Evolutionary conservation across 2,113 vertebrate species (phyloP).

Genomic region (Macaca fascicularis): DNA sequence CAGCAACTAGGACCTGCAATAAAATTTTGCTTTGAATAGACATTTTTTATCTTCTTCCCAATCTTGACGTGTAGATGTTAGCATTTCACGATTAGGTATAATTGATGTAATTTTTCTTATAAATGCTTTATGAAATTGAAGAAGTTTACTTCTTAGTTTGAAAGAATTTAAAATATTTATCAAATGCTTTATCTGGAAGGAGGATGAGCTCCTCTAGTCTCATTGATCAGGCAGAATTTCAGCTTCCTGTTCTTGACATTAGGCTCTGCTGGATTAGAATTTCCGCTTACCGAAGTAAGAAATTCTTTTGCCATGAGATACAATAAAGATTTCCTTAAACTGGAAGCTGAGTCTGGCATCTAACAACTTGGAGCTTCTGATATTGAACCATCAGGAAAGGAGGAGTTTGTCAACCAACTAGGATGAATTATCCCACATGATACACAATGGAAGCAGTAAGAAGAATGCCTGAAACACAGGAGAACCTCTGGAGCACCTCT

Average conservation of each 20-base stretch:
- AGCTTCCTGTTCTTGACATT: not conserved
- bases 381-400: not conserved
- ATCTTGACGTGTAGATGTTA: not conserved
- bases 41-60: not conserved
- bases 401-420: not conserved
- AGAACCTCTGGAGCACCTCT: not conserved
- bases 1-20: not conserved
- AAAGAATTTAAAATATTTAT: not conserved
- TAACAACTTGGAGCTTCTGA: not conserved
- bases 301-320: not conserved
- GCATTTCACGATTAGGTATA: not conserved
- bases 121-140: not conserved
- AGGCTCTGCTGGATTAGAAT: not conserved
- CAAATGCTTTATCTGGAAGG: not conserved
- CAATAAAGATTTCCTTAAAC: not conserved
- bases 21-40: not conserved
- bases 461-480: not conserved
- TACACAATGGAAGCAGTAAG: not conserved
- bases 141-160: conserved; percentile 3
- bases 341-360: not conserved
- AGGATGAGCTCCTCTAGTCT: not conserved
- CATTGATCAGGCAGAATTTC: not conserved
- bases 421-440: not conserved
- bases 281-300: not conserved
- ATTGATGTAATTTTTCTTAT: not conserved